A percentile compares a stretch with the other conserved stretches of the same genome.
Conservation (phyloP, 2,888 invertebrate genomes). For the Andricus quercusramuli region DNA sequence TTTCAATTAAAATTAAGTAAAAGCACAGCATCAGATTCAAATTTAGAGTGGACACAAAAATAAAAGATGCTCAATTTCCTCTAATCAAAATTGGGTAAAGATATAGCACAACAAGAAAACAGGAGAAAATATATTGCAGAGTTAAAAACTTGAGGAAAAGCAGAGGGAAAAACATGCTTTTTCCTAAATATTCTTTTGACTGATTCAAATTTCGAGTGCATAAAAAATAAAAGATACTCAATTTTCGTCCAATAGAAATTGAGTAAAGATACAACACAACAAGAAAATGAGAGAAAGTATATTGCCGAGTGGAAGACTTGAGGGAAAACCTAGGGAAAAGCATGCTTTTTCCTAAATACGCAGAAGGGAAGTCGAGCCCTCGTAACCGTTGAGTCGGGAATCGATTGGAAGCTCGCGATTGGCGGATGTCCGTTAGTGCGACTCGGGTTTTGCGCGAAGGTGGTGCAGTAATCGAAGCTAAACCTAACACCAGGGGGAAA, state of each 20-base stretch:
- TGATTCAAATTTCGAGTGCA: too few relatives aligned
- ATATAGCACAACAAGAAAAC: background rate
- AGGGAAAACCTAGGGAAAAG: background rate
- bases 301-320: background rate
- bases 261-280: background rate
- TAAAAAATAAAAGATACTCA: too few relatives aligned
- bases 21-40: too few relatives aligned
- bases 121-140: background rate
- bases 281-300: background rate
- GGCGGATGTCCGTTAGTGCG: slow-evolving; percentile 41
- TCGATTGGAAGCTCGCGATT: slow-evolving; percentile 42
- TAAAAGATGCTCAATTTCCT: too few relatives aligned
- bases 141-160: background rate
- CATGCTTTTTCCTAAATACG: slow-evolving; percentile 10
- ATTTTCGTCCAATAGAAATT: too few relatives aligned
- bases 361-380: slow-evolving; percentile 34
- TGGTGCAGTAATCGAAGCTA: slow-evolving; percentile 42
- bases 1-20: too few relatives aligned
- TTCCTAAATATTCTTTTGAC: background rate
- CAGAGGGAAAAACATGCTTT: background rate
- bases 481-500: slow-evolving; percentile 41
- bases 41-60: too few relatives aligned
- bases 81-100: too few relatives aligned
- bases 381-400: slow-evolving; percentile 32
- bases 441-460: slow-evolving; percentile 41